Evolutionary conservation across 1,140 invertebrate genomes (phyloP).

Genomic region (Cherax quadricarinatus): DNA sequence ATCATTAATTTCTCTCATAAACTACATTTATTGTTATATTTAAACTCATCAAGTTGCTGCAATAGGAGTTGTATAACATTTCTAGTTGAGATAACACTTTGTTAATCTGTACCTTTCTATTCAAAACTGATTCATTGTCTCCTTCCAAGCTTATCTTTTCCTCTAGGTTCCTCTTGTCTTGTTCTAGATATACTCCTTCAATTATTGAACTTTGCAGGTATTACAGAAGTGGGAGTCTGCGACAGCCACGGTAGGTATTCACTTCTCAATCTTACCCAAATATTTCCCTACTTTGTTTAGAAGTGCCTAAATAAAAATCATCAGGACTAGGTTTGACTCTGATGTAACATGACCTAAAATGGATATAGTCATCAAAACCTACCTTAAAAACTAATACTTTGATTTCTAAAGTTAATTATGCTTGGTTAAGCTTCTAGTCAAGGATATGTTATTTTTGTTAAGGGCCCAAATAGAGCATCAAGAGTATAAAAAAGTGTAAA

Average conservation of each 20-base stretch:
- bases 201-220: slow-evolving; percentile 43
- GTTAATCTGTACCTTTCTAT: neutral
- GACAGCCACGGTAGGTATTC: slow-evolving; percentile 49
- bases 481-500: no score
- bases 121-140: neutral
- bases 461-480: no score
- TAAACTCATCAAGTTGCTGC: neutral
- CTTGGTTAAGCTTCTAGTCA: no score
- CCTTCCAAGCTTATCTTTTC: neutral
- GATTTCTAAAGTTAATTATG: no score
- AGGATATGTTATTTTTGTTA: no score
- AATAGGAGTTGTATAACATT: neutral
- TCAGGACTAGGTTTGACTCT: neutral
- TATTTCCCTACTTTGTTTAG: neutral
- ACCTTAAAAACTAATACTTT: no score
- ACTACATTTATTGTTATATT: neutral
- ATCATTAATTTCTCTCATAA: neutral
- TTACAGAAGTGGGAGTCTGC: slow-evolving; percentile 41
- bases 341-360: neutral
- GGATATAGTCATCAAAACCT: neutral
- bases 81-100: neutral
- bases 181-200: neutral
- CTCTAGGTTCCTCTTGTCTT: neutral
- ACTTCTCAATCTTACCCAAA: neutral
- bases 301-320: neutral